Base-by-base conservation (phyloP, 2,888 invertebrate genomes). In the Plebejus anna region DNA sequence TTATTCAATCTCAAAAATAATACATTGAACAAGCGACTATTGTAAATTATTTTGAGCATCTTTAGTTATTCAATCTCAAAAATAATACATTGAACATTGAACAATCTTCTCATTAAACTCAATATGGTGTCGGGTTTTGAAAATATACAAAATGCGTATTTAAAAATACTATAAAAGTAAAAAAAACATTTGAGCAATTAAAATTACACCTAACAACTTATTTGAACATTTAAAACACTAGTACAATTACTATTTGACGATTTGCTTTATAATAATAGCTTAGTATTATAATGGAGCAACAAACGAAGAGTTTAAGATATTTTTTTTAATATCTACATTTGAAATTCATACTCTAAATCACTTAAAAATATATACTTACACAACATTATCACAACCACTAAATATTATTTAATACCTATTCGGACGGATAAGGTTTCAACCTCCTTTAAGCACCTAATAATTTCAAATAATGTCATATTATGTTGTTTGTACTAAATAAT, bases 81-180 rank as follows among this genome's bases (percentile, higher is more conserved):
- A 66, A 32, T 66, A 32, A 32, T 66, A 13, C 32, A 32, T 28
- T 66, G 13, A 11, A 16, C 4, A 66, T 22, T 22, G 22, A 22
- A 22, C 0, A 22, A 22, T 16, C 66, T 32, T 66, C 13, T 32
- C 16, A 32, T 16, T 32, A 32, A 66, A 66, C 16, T 13, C 36
- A 32, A 32, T 66, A 13, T 66, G 61, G 11, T 32, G 28, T 32
- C 4, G 4, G 28, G 13, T 66, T 13, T 28, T 9, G 11, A 66
- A 28, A 66, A 66, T 28, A 28, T 66, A 28, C 66, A 66, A 66
- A 32, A 61, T 61, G 11, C 9, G 1, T 36, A 32, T 36, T 36
- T 32, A 32, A 66, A 51, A 66, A 66, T 66, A 66, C 32, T 61
- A 61, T 16, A 61, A 61, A 61, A 28, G 61, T 61, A 61, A 11